Evolutionary conservation across 2,888 invertebrate genomes (phyloP).

Genomic region (Acrobasis consociella): DNA sequence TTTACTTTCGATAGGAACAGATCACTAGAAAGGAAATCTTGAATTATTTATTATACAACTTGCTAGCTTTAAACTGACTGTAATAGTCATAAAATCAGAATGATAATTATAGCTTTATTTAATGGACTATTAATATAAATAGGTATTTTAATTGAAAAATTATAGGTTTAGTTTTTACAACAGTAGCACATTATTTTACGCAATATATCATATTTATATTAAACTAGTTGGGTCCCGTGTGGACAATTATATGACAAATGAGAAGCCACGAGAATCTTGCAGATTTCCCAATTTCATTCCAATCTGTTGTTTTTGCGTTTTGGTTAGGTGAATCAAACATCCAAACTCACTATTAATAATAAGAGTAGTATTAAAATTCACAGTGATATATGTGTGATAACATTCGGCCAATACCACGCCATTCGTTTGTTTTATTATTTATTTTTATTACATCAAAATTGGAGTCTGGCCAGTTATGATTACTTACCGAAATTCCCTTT

Average conservation of each 20-base stretch:
- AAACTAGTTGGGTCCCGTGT: no score
- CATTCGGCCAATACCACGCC: constrained; percentile 19
- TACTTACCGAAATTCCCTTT: constrained; percentile 44
- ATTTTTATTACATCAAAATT: constrained; percentile 29
- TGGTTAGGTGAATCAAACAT: no score
- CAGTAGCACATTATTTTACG: background rate
- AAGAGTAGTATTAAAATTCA: background rate
- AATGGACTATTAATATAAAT: background rate
- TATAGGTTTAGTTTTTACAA: background rate
- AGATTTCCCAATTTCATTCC: no score
- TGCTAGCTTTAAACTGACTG: background rate
- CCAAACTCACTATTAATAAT: no score
- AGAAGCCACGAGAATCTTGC: no score
- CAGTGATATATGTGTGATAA: constrained; percentile 7
- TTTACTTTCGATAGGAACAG: background rate
- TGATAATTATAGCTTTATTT: constrained; percentile 3
- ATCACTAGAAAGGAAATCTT: background rate
- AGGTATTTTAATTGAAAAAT: background rate
- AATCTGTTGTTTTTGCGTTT: no score
- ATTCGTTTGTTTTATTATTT: constrained; percentile 21
- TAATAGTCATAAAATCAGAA: constrained; percentile 3
- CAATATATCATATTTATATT: background rate
- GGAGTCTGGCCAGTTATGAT: constrained; percentile 28
- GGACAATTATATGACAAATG: no score
- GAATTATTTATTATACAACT: background rate